Percentiles rank a stretch among this genome's conserved stretches.
These are phyloP conservation scores for Alosa alosa DNA, from an alignment of 2,113 vertebrate genomes.

Conservation along the genomic window DNA sequence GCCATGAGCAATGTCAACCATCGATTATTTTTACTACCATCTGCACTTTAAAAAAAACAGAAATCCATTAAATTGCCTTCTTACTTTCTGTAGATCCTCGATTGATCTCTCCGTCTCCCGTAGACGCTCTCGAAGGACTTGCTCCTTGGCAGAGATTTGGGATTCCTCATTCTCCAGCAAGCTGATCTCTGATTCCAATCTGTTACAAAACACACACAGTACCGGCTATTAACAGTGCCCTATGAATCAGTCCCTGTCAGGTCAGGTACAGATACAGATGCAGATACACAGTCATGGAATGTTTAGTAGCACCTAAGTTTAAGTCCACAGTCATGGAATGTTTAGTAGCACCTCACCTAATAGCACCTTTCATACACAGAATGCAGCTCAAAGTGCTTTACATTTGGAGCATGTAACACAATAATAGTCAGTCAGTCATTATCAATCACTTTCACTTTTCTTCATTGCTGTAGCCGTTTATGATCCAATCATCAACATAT, in stretches of 20 bases:
- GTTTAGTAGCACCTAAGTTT: too few relatives aligned
- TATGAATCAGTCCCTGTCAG: neutral
- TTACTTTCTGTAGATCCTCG: conserved; percentile 91
- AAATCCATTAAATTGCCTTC: neutral
- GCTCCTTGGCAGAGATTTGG: conserved; percentile 95
- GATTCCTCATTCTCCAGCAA: conserved; percentile 91
- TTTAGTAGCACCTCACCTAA: too few relatives aligned
- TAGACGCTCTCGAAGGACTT: conserved; percentile 88
- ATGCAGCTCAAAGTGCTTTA: too few relatives aligned
- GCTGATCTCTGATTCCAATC: conserved; percentile 89
- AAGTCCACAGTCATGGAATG: too few relatives aligned
- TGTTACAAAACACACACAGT: conserved; percentile 59
- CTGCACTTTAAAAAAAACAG: neutral
- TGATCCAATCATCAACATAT: too few relatives aligned
- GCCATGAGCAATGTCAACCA: too few relatives aligned
- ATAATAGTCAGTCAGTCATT: too few relatives aligned
- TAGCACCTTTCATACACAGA: too few relatives aligned
- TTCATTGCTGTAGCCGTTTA: too few relatives aligned
- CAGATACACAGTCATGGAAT: neutral
- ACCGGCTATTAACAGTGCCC: neutral
- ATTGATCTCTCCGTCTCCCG: conserved; percentile 91
- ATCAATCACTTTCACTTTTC: too few relatives aligned
- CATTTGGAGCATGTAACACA: too few relatives aligned
- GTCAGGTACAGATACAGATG: neutral
- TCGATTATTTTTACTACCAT: too few relatives aligned